Conservation (phyloP, 2,888 invertebrate species). For the Pristionchus japonicus region DNA sequence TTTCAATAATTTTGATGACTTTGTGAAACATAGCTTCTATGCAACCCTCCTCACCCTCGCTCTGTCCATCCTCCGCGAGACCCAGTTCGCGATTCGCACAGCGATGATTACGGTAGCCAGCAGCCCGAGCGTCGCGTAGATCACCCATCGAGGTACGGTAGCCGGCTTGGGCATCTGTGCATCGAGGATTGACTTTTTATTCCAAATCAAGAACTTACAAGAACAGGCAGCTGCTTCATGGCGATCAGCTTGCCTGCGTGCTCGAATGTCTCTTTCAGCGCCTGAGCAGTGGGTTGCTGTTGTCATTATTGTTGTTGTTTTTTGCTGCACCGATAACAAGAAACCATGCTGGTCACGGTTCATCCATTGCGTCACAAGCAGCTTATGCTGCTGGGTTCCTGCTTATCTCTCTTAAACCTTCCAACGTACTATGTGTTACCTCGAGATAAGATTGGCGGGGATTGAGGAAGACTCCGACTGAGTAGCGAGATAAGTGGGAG, state of each 20-base stretch:
- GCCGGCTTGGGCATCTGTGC: slow-evolving; percentile 26
- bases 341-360: neutral
- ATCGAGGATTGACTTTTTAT: neutral
- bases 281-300: neutral
- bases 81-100: slow-evolving; percentile 31
- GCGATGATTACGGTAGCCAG: slow-evolving; percentile 40
- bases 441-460: slow-evolving; percentile 33
- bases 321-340: neutral
- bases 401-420: neutral
- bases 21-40: neutral
- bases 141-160: slow-evolving; percentile 37
- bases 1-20: neutral
- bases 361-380: neutral
- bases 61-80: slow-evolving; percentile 33
- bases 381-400: neutral
- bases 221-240: neutral
- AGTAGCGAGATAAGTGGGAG: slow-evolving; percentile 35
- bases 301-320: neutral
- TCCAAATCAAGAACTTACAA: neutral
- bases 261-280: neutral
- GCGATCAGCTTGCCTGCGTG: neutral
- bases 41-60: neutral
- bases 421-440: neutral
- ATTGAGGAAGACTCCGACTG: neutral
- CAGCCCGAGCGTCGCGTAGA: slow-evolving; percentile 25